Base-by-base conservation (phyloP, 2,797 vertebrate species). In the Odontamblyopus rebecca region DNA sequence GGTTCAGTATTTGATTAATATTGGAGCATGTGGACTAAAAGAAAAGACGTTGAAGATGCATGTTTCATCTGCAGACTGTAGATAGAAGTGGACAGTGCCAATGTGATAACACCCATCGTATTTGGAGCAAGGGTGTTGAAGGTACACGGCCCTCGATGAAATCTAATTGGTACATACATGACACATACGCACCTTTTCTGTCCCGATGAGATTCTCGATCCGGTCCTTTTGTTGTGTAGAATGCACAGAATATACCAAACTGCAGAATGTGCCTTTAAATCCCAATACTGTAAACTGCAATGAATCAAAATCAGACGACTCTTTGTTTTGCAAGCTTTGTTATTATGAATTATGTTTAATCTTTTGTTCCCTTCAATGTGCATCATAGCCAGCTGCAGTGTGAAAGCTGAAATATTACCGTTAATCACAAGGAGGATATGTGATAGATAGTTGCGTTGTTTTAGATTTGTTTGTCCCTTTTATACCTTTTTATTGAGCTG, bases 241-340 rank as follows among this genome's bases (percentile, higher is more conserved):
- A 73, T 87, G 73, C 80, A 84, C 77, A 71, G 76, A 82, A 82
- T 84, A 70, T 85, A 81, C 6, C 35, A 35, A 7, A 78, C 83
- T 88, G 85, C 86, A 83, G 89, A 89, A 85, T 88, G 89, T 91
- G 85, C 89, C 89, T 92, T 92, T 90, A 89, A 89, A 89, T 85
- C 70, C 83, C 78, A 85, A 38, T 72, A 48, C 69, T 80, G 74
- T 82, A 69, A 82, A 76, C 35, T 68, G 68, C 80, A 48, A 65
- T 30, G 38, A 44, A 44, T 26, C 35, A 26, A 12, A 65, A 74
- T 29, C 54, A 15, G 11, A 68, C 66, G 78, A 65, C 67, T 30
- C 5, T 57, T 5, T 62, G 48, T 75, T 62, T 54, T 32, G 15
- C 15, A n/a, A 53, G 35, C 6, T 35, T 48, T 11, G 30, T 61